Evolutionary conservation across 2,113 vertebrate species (phyloP).

Genomic region (Sorex araneus): DNA sequence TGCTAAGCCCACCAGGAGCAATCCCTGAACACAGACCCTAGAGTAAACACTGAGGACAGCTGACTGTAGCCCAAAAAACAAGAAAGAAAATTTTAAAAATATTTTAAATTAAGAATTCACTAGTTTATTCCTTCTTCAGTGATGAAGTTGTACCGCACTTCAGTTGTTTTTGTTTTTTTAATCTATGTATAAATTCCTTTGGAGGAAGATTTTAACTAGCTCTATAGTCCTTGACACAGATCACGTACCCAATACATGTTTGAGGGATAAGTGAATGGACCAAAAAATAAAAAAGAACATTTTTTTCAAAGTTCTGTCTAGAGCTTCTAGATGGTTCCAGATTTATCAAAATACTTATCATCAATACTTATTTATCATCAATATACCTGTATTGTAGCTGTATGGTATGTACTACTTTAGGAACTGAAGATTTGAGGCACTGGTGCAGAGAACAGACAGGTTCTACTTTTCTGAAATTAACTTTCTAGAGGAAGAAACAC

Average conservation of each 20-base stretch:
- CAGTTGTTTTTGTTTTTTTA: constrained; percentile 1
- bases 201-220: neutral
- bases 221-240: neutral
- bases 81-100: neutral
- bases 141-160: neutral
- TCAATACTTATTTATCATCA: neutral
- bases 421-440: neutral
- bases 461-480: neutral
- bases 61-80: no score
- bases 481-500: neutral
- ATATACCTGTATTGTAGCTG: neutral
- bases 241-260: neutral
- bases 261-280: neutral
- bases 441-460: neutral
- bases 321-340: neutral
- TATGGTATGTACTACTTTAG: neutral
- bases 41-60: no score
- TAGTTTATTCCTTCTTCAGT: constrained; percentile 3
- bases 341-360: neutral
- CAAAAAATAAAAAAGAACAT: neutral
- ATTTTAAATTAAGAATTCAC: neutral
- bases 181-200: neutral
- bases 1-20: no score
- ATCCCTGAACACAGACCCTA: no score
- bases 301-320: neutral